Percentiles rank a stretch among this genome's conserved stretches.
Conservation (phyloP, 2,113 vertebrate genomes). For the Leptobrachium leishanense region DNA sequence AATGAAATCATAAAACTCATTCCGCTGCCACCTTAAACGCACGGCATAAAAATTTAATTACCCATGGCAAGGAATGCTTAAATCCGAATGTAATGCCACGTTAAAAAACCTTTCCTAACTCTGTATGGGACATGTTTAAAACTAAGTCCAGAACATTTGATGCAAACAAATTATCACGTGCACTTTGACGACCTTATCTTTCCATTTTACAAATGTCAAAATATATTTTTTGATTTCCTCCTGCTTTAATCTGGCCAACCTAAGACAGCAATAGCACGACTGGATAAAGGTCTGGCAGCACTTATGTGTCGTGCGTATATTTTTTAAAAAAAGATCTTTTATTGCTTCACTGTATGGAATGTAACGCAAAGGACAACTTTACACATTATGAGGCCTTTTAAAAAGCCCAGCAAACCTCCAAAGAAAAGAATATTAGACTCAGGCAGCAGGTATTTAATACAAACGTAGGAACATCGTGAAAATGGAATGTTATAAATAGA, state of each 20-base stretch:
- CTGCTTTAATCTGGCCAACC: conserved; percentile 4
- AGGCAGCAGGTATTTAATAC: neutral
- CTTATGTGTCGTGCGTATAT: neutral
- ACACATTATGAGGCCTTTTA: neutral
- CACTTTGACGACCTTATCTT: too few relatives aligned
- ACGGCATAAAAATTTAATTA: too few relatives aligned
- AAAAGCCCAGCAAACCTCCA: neutral
- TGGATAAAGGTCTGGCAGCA: conserved; percentile 27
- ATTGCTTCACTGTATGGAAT: conserved; percentile 4
- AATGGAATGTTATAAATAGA: neutral
- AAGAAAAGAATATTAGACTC: neutral
- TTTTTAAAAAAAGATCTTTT: conserved; percentile 10
- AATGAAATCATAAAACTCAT: too few relatives aligned
- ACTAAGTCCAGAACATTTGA: too few relatives aligned
- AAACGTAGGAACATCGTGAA: neutral
- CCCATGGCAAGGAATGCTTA: too few relatives aligned
- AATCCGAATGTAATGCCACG: too few relatives aligned
- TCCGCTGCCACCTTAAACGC: too few relatives aligned
- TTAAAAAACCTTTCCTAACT: too few relatives aligned
- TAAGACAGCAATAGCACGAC: neutral
- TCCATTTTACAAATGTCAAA: conserved; percentile 35
- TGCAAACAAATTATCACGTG: too few relatives aligned
- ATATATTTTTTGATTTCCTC: conserved; percentile 20
- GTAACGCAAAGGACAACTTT: conserved; percentile 9
- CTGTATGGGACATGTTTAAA: too few relatives aligned